Percentiles rank a stretch among this genome's conserved stretches.
Evolutionary conservation across 2,888 invertebrate species (phyloP).

Genomic region (Calliopum simillimum): DNA sequence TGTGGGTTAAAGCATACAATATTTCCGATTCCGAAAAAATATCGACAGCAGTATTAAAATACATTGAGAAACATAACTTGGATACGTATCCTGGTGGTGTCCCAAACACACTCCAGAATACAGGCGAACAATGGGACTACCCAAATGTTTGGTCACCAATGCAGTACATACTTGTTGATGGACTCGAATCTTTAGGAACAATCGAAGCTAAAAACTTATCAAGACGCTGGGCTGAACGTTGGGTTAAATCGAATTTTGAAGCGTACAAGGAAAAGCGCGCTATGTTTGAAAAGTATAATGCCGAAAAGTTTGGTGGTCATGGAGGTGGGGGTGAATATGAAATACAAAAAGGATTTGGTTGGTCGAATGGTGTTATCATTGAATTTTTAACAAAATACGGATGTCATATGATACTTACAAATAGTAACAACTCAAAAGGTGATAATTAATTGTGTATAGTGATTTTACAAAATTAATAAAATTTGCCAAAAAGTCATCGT

Average conservation of each 20-base stretch:
- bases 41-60: constrained; percentile 74
- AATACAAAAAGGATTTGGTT: constrained; percentile 92
- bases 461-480: no score
- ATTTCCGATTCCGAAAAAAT: constrained; percentile 70
- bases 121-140: constrained; percentile 91
- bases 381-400: constrained; percentile 82
- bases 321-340: constrained; percentile 94
- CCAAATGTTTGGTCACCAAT: constrained; percentile 97
- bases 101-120: constrained; percentile 81
- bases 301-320: constrained; percentile 72
- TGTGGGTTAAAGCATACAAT: constrained; percentile 84
- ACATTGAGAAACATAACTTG: constrained; percentile 76
- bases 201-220: constrained; percentile 73
- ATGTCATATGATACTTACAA: constrained; percentile 60
- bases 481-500: no score
- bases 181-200: constrained; percentile 78
- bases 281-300: constrained; percentile 87
- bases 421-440: constrained; percentile 47
- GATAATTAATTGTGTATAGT: no score
- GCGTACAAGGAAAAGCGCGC: constrained; percentile 77
- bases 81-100: constrained; percentile 79
- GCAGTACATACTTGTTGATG: constrained; percentile 84
- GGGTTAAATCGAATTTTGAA: constrained; percentile 84
- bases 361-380: constrained; percentile 92
- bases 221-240: constrained; percentile 78